phyloP scores from a whole-genome alignment of 2,888 invertebrate species.

The Protophormia terraenovae region DNA sequence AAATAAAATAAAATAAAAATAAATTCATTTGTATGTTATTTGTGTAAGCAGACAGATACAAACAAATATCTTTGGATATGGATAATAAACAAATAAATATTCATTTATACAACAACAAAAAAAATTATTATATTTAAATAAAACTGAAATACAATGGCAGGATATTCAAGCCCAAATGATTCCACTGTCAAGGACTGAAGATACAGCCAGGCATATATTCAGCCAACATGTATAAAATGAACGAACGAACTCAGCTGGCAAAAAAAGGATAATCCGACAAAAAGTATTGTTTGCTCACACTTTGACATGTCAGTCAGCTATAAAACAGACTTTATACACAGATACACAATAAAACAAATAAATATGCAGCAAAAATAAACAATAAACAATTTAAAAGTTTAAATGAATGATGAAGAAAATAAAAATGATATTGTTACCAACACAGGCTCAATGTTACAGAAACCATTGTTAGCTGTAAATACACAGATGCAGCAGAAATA shows the following conservation, averaged over 20 bases:
- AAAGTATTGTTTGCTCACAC: constrained; percentile 72
- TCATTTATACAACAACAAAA: neutral
- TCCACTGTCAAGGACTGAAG: neutral
- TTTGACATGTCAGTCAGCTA: constrained; percentile 58
- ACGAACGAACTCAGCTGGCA: constrained; percentile 75
- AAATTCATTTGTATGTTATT: neutral
- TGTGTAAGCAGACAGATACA: neutral
- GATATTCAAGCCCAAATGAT: constrained; percentile 30
- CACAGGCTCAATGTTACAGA: neutral
- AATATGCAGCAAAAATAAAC: neutral
- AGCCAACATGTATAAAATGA: neutral
- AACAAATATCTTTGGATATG: neutral
- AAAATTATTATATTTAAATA: constrained; percentile 15
- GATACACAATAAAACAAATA: neutral
- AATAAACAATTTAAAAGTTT: constrained; percentile 35
- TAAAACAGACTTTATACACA: neutral
- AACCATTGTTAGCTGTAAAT: neutral
- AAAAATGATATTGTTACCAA: neutral
- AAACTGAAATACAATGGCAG: constrained; percentile 21
- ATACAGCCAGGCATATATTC: neutral
- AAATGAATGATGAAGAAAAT: neutral
- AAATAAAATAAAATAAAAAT: constrained; percentile 2
- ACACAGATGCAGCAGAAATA: neutral
- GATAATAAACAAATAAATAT: constrained; percentile 16
- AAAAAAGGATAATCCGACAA: constrained; percentile 74